Evolutionary conservation across 2,797 vertebrate genomes (phyloP).

Genomic region (Corythornis leucogaster): DNA sequence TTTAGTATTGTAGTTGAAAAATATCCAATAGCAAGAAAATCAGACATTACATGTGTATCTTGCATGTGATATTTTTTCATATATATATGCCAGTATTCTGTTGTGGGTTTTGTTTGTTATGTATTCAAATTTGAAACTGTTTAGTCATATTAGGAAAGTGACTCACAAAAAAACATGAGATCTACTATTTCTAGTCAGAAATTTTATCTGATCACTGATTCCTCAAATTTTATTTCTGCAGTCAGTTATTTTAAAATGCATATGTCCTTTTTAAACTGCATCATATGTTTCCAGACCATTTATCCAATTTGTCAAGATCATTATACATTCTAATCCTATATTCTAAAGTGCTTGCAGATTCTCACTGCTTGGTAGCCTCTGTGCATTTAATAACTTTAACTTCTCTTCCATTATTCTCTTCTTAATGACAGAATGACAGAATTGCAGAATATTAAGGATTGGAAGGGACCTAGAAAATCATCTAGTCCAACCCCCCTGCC

Average conservation of each 20-base stretch:
- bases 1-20: not conserved
- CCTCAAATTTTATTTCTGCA: not conserved
- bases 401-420: constrained; percentile 39
- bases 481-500: no score
- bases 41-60: not conserved
- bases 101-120: not conserved
- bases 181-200: not conserved
- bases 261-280: constrained; percentile 11
- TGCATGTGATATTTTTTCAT: not conserved
- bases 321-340: constrained; percentile 38
- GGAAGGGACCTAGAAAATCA: no score
- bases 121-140: not conserved
- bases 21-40: not conserved
- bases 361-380: not conserved
- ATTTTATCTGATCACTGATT: not conserved
- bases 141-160: not conserved
- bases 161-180: not conserved
- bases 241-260: constrained; percentile 25
- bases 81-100: not conserved
- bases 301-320: constrained; percentile 53
- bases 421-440: no score
- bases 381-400: constrained; percentile 21
- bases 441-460: no score
- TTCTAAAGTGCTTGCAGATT: constrained; percentile 27
- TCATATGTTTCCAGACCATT: constrained; percentile 48